Evolutionary conservation across 2,888 invertebrate genomes (phyloP).

Genomic region (Synanthedon myopaeformis): DNA sequence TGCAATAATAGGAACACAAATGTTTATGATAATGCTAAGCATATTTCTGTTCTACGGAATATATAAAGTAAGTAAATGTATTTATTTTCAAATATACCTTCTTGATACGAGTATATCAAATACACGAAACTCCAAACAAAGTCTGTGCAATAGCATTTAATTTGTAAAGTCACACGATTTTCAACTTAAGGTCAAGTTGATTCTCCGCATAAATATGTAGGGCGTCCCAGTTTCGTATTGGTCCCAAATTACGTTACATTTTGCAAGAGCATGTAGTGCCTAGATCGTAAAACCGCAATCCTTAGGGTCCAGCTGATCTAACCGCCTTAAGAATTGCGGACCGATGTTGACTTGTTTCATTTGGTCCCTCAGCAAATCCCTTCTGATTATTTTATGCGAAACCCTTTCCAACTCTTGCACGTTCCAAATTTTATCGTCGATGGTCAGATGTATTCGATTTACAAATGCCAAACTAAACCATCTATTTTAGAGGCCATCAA

Average conservation of each 20-base stretch:
- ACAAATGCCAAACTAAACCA: no score
- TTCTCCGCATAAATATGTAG: no score
- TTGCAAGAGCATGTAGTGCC: neutral
- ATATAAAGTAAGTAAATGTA: slow-evolving; percentile 74
- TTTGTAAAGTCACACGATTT: no score
- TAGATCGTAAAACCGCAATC: slow-evolving; percentile 1
- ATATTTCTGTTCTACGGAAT: slow-evolving; percentile 79
- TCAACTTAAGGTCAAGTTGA: no score
- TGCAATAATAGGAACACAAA: slow-evolving; percentile 82
- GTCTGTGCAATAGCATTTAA: no score
- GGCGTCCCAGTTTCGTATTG: no score
- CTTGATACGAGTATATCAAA: no score
- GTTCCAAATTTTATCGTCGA: slow-evolving; percentile 16
- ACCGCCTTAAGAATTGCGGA: neutral
- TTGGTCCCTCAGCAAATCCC: slow-evolving; percentile 14
- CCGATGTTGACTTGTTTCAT: slow-evolving; percentile 12
- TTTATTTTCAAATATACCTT: no score
- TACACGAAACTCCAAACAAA: no score
- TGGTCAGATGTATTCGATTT: no score
- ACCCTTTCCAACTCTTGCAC: slow-evolving; percentile 19
- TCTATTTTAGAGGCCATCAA: no score
- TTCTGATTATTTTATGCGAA: slow-evolving; percentile 19
- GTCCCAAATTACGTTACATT: neutral
- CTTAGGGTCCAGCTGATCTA: neutral
- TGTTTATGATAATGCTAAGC: slow-evolving; percentile 81